Base-by-base conservation (phyloP, 1,140 invertebrate species). In the Sinonovacula constricta region DNA sequence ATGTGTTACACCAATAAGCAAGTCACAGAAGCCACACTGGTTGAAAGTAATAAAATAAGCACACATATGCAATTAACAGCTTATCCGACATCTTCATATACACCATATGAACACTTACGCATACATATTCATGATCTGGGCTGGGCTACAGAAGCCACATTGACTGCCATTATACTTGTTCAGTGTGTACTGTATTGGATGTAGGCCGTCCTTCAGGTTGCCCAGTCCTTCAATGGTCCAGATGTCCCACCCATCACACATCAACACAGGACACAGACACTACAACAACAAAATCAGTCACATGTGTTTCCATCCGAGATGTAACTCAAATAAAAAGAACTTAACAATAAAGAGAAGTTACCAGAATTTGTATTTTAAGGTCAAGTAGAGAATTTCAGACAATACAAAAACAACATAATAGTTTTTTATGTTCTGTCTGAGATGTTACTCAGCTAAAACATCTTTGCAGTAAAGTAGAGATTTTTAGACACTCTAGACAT, bases 201-300 rank as follows among this genome's bases (percentile, higher is more conserved):
- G 81, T 1, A 83, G 67, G 0, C 86, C 84, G 7, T 62, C 91
- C 66, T 91, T 91, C 82, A 92, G 93, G 86, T 93, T 94, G 7
- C 95, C 95, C 36, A 97, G 88, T 4, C 95, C 95, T 90, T 97
- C 96, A 14, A 95, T 91, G 0, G 96, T 97, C 0, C 93, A 94
- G 39, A 97, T 94, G 63, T 94, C 93, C 94, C 95, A 95, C 45
- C 94, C 95, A 81, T 94, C 90, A 83, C 94, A 95, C 15, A 92
- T 92, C 68, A 94, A 93, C n/a, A 95, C 89, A 18, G 94, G 92
- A 2, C 94, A 93, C 24, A 95, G 84, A 86, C 95, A 95, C 94
- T 88, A 72, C n/a, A n/a, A n/a, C n/a, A n/a, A n/a, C n/a, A n/a
- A n/a, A n/a, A n/a, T n/a, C n/a, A n/a, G n/a, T n/a, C n/a, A 45